Percentiles rank a stretch among this genome's conserved stretches.
These are phyloP conservation scores for Aix galericulata DNA, from an alignment of 2,113 vertebrate genomes.

Conservation along the genomic window DNA sequence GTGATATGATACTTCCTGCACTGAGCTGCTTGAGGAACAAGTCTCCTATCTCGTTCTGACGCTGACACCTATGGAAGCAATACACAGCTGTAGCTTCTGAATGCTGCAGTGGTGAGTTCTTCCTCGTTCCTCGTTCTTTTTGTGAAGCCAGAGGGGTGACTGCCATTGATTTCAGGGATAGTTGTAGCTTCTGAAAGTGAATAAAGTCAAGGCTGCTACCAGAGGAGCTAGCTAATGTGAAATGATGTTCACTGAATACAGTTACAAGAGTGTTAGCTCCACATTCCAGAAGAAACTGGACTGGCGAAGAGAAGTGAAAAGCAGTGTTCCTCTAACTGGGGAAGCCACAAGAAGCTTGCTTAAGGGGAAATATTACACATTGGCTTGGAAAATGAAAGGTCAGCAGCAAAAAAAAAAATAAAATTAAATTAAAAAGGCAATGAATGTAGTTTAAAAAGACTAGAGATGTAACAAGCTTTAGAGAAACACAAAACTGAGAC, in stretches of 20 bases:
- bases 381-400: neutral
- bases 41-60: accelerated
- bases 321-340: neutral
- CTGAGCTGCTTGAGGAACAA: neutral
- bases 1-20: neutral
- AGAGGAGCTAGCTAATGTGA: neutral
- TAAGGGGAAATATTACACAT: neutral
- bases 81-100: neutral
- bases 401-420: neutral
- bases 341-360: neutral
- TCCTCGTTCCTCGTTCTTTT: neutral
- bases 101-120: accelerated
- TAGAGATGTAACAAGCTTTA: neutral
- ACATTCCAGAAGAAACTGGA: neutral
- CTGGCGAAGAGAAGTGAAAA: neutral
- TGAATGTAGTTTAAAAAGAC: neutral
- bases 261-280: neutral
- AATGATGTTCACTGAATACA: neutral
- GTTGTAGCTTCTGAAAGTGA: neutral
- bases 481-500: neutral
- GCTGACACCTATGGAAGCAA: neutral
- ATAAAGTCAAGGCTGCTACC: neutral
- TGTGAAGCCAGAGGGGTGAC: neutral
- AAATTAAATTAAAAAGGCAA: neutral
- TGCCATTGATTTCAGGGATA: neutral